Conservation (phyloP, 2,113 vertebrate genomes). For the Burhinus bistriatus region DNA sequence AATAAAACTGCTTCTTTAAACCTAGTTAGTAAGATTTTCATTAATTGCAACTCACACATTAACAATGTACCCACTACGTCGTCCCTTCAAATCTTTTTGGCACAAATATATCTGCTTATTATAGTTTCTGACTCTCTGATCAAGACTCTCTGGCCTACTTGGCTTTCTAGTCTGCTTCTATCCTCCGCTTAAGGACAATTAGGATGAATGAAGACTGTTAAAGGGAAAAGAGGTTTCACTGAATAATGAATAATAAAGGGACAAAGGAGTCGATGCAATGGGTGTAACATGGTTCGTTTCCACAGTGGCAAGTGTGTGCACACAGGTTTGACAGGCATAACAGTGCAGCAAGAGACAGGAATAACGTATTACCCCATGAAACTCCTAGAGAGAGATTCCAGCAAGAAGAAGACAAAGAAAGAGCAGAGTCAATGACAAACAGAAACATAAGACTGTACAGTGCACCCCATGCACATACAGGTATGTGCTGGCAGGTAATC, state of each 20-base stretch:
- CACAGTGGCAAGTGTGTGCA: conserved; percentile 41
- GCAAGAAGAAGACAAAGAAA: conserved; percentile 83
- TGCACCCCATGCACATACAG: background rate
- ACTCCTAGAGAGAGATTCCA: conserved; percentile 90
- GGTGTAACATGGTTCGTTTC: conserved; percentile 18
- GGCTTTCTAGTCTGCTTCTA: background rate
- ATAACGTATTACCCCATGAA: conserved; percentile 93
- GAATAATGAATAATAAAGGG: background rate
- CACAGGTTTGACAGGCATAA: conserved; percentile 55
- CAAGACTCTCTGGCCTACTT: background rate
- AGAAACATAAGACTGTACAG: conserved; percentile 24
- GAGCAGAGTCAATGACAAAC: conserved; percentile 77
- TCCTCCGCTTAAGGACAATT: background rate
- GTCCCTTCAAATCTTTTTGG: background rate
- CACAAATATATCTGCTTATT: background rate
- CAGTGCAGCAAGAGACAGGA: conserved; percentile 64
- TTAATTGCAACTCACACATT: background rate
- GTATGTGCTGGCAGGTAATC: background rate
- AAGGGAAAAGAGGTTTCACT: background rate
- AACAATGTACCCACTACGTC: background rate
- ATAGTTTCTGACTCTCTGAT: background rate
- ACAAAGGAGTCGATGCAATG: conserved; percentile 10
- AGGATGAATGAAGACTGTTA: background rate
- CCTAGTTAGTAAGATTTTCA: background rate
- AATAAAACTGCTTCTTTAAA: background rate